Percentiles rank a stretch among this genome's conserved stretches.
phyloP scores from a whole-genome alignment of 2,113 vertebrate species.

The Tilapia sparmanii region DNA sequence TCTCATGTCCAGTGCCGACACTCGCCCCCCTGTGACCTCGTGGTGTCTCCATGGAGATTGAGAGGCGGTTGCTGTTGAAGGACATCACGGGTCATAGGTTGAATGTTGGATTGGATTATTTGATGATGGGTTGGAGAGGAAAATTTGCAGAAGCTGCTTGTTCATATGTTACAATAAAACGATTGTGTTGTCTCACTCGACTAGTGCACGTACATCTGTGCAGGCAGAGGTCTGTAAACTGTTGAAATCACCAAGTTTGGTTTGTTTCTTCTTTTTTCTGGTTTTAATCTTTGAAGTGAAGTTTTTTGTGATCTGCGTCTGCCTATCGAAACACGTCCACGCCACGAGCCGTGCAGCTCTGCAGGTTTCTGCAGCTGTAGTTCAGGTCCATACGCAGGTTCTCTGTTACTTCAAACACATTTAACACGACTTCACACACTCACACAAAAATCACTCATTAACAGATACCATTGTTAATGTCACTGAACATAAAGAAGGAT shows the following conservation, averaged over 20 bases:
- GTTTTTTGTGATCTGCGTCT: not conserved
- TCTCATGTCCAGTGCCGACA: slow-evolving; percentile 47
- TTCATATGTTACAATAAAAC: not conserved
- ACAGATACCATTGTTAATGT: not conserved
- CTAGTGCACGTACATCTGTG: not conserved
- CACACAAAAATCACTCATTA: not conserved
- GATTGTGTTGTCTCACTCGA: not conserved
- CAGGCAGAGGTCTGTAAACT: not conserved
- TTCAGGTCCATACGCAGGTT: not conserved
- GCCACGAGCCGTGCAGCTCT: not conserved
- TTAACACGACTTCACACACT: not conserved
- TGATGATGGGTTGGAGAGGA: not conserved
- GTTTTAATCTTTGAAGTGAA: not conserved
- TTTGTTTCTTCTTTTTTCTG: not conserved
- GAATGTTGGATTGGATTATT: not conserved
- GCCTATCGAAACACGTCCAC: accelerated
- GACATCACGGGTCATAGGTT: slow-evolving; percentile 18
- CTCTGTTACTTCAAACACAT: not conserved
- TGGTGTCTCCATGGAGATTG: slow-evolving; percentile 28
- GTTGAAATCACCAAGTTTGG: not conserved
- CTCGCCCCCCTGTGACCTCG: slow-evolving; percentile 7
- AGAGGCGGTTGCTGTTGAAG: slow-evolving; percentile 21
- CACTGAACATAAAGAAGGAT: not conserved
- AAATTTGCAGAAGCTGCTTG: not conserved
- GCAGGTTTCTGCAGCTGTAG: not conserved